These are phyloP conservation scores for Ectropis crepuscularia DNA, from an alignment of 2,888 invertebrate species.

Conservation along the genomic window DNA sequence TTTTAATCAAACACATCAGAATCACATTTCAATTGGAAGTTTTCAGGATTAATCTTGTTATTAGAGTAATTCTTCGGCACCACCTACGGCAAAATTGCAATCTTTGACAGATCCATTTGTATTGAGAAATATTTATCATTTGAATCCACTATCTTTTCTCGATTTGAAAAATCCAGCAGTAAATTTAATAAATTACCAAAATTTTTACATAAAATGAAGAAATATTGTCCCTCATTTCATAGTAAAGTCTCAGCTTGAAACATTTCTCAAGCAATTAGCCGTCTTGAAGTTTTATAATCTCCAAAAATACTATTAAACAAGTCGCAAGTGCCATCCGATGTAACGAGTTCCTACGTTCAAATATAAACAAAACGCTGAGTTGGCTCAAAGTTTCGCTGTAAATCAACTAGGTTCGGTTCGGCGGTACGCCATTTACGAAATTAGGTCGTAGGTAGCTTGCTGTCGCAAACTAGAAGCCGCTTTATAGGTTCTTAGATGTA, in stretches of 20 bases:
- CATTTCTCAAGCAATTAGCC: constrained; percentile 16
- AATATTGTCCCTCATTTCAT: not conserved
- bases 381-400: constrained; percentile 40
- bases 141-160: too few species aligned
- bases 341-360: constrained; percentile 33
- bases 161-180: too few species aligned
- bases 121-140: too few species aligned
- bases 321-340: constrained; percentile 37
- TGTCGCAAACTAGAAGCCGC: constrained; percentile 23
- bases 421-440: constrained; percentile 41
- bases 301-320: constrained; percentile 37
- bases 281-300: constrained; percentile 33
- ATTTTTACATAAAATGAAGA: not conserved
- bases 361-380: constrained; percentile 41
- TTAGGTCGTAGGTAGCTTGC: constrained; percentile 40
- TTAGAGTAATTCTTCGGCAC: too few species aligned
- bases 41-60: too few species aligned
- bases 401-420: constrained; percentile 40
- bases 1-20: too few species aligned
- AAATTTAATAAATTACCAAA: too few species aligned
- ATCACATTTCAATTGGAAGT: too few species aligned
- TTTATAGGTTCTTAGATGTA: not conserved
- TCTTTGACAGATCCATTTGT: too few species aligned
- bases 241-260: not conserved
- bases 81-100: too few species aligned